phyloP scores from a whole-genome alignment of 2,113 vertebrate species.

The Apodemus speciosus region DNA sequence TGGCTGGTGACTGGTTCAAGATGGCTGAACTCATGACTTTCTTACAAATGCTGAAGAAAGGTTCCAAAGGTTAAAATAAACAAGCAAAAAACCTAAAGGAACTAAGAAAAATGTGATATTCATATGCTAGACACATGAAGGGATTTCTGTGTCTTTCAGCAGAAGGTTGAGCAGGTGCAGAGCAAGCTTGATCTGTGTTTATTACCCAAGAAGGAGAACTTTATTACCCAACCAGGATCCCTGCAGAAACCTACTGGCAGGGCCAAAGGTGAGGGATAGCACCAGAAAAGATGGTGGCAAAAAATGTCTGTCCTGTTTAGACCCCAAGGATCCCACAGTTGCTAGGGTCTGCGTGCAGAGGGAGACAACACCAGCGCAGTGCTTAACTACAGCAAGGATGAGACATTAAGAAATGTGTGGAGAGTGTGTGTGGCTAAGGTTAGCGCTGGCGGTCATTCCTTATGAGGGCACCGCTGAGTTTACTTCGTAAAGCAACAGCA shows the following conservation, averaged over 20 bases:
- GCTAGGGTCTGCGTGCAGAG: not conserved
- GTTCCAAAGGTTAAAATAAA: constrained; percentile 9
- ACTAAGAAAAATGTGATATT: not conserved
- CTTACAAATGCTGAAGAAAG: not conserved
- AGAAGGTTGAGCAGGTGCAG: not conserved
- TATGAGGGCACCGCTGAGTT: rapidly evolving
- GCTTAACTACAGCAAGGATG: not conserved
- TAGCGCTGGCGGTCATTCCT: not conserved
- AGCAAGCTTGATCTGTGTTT: not conserved
- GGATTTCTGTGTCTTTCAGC: not conserved
- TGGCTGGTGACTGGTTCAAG: not conserved
- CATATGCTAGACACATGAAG: not conserved
- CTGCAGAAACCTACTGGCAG: not conserved
- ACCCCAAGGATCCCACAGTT: not conserved
- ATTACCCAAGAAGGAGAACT: not conserved
- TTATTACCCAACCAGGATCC: too few species aligned
- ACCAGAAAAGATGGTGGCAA: not conserved
- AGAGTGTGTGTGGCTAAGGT: too few species aligned
- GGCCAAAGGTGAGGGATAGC: not conserved
- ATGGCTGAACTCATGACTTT: not conserved
- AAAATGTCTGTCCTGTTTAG: not conserved
- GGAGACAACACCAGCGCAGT: too few species aligned
- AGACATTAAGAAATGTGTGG: not conserved
- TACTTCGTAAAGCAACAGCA: not conserved
- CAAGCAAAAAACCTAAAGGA: not conserved